phyloP scores from a whole-genome alignment of 2,113 vertebrate genomes.

The Rutilus rutilus region DNA sequence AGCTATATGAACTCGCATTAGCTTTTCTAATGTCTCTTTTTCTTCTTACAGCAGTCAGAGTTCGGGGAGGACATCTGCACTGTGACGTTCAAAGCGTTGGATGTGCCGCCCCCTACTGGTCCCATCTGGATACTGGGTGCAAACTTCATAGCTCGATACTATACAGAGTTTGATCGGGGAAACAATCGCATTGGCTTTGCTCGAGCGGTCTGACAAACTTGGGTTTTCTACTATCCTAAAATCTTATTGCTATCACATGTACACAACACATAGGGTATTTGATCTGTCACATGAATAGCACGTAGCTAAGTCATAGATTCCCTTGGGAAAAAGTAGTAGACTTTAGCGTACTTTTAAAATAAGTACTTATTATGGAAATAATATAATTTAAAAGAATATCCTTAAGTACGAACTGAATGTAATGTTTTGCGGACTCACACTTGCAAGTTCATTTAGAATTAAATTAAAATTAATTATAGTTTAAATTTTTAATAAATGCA shows the following conservation, averaged over 20 bases:
- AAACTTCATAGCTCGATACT: constrained; percentile 94
- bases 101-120: constrained; percentile 89
- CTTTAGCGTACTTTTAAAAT: not conserved
- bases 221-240: not conserved
- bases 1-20: not conserved
- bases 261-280: not conserved
- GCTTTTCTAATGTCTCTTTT: not conserved
- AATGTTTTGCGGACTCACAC: not conserved
- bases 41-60: constrained; percentile 80
- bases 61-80: constrained; percentile 82
- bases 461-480: not conserved
- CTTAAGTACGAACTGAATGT: not conserved
- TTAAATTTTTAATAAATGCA: not conserved
- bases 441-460: not conserved
- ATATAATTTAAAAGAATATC: not conserved
- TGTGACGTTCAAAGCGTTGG: constrained; percentile 86
- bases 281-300: not conserved
- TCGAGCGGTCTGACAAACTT: constrained; percentile 78
- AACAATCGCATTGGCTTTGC: constrained; percentile 96
- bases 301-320: not conserved
- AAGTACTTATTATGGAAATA: not conserved
- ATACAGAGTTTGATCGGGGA: constrained; percentile 91
- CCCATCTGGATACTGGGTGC: constrained; percentile 94
- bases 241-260: not conserved
- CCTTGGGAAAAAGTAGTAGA: not conserved